Evolutionary conservation across 1,140 invertebrate genomes (phyloP).

Genomic region (Heliothis virescens): DNA sequence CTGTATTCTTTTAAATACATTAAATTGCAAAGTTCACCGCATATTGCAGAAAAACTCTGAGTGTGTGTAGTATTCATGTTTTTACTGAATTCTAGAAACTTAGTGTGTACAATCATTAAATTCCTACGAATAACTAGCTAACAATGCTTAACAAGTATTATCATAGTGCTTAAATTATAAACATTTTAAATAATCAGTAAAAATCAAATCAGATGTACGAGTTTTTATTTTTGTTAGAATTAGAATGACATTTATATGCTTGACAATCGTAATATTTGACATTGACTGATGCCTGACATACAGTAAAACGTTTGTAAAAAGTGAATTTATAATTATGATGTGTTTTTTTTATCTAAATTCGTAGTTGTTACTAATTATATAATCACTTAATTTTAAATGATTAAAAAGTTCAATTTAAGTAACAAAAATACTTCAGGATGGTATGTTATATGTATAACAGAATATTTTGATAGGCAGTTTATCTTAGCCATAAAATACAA

Average conservation of each 20-base stretch:
- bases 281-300: background rate
- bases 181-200: background rate
- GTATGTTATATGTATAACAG: too few species aligned
- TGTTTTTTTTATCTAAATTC: too few species aligned
- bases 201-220: background rate
- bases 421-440: too few species aligned
- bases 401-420: too few species aligned
- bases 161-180: too few species aligned
- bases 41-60: slow-evolving; percentile 68
- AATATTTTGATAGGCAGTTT: too few species aligned
- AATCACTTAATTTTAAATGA: too few species aligned
- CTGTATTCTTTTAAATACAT: slow-evolving; percentile 69
- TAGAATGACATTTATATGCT: too few species aligned
- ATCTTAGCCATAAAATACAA: background rate
- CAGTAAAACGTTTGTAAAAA: background rate
- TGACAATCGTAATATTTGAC: background rate
- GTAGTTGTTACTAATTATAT: too few species aligned
- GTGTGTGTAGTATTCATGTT: slow-evolving; percentile 61
- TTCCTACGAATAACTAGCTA: background rate
- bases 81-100: background rate
- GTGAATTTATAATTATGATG: background rate
- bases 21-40: slow-evolving; percentile 71
- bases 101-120: too few species aligned
- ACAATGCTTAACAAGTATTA: background rate
- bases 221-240: too few species aligned